A percentile compares a stretch with the other conserved stretches of the same genome.
Evolutionary conservation across 2,113 vertebrate species (phyloP).

Genomic region (Glareola pratincola): DNA sequence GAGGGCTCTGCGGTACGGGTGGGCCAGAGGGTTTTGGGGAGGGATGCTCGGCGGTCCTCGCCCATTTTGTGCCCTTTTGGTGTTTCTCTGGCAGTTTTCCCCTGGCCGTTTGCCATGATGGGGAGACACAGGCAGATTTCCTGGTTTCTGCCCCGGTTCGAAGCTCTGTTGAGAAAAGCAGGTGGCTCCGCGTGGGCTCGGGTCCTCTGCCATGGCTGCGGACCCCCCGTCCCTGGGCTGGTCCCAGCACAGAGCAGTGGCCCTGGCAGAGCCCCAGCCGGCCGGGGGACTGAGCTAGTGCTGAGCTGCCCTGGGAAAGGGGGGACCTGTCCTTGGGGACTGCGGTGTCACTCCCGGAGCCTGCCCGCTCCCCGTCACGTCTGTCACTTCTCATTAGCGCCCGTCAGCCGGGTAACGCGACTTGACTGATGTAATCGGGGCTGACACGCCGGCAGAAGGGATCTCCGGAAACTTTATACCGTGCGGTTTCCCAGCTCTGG

Average conservation of each 20-base stretch:
- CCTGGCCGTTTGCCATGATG: fast-evolving
- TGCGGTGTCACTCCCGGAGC: not conserved
- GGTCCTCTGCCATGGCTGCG: fast-evolving
- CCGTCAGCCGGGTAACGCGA: not conserved
- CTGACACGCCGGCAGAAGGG: not conserved
- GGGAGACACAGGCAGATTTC: fast-evolving
- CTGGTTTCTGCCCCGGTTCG: fast-evolving
- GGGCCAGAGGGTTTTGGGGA: not conserved
- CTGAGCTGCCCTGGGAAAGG: not conserved
- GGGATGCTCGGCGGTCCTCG: not conserved
- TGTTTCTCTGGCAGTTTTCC: not conserved
- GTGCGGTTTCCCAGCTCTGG: not conserved
- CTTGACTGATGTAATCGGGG: constrained; percentile 33
- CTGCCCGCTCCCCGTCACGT: constrained; percentile 3
- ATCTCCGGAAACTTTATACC: constrained; percentile 12
- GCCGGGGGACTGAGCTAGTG: fast-evolving
- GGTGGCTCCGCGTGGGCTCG: fast-evolving
- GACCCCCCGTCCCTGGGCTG: fast-evolving
- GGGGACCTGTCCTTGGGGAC: not conserved
- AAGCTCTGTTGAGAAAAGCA: not conserved
- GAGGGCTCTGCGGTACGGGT: not conserved
- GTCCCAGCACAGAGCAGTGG: not conserved
- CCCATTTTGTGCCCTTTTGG: fast-evolving
- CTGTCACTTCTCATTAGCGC: constrained; percentile 61
- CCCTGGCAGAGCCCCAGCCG: not conserved